Evolutionary conservation across 2,797 vertebrate genomes (phyloP), one percentile per base, ranked within the genome.

Genomic region (Spea hammondii): DNA sequence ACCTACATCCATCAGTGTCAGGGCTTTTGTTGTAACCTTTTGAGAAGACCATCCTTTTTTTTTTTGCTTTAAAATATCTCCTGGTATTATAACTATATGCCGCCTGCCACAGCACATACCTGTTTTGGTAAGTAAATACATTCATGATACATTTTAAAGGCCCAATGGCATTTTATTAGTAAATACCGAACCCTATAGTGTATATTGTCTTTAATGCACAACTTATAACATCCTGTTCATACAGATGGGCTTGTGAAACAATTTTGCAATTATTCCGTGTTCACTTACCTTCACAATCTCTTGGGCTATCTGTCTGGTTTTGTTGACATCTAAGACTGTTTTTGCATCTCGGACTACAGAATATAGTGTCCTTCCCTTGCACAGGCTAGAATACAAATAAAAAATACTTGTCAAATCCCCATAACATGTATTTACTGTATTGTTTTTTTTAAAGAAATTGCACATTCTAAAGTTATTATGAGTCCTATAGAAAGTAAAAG

Each of bases 241-340:
- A 3, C 32, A 32, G 32, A 32, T 32, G 32, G 32, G 32, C 32
- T 32, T 32, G 32, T 32, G 32, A 32, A 32, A 32, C 32, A 32
- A 32, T 32, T 32, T 32, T 32, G 32, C 32, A 32, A 32, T 32
- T 32, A 32, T 32, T 32, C 32, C 6, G 32, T 64, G 4, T 46
- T 8, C 4, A 77, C 6, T 49, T 93, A 99, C 98, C 96, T 99
- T 99, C 82, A 99, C 98, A 84, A 99, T 99, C 89, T 99, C 98
- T 89, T 99, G 98, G 11, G 98, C 98, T 32, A 99, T 99, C 91
- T 99, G 98, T 85, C 98, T 93, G 0, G 96, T 99, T 91, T 99
- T 99, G 92, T 99, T 99, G 89, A 98, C 95, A 47, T 99, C 98
- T 89, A 99, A 91, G 86, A 97, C 91, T 1, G 98, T 95, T 90